A percentile compares a stretch with the other conserved stretches of the same genome.
Evolutionary conservation across 2,888 invertebrate species (phyloP).

Genomic region (Athalia circularis): DNA sequence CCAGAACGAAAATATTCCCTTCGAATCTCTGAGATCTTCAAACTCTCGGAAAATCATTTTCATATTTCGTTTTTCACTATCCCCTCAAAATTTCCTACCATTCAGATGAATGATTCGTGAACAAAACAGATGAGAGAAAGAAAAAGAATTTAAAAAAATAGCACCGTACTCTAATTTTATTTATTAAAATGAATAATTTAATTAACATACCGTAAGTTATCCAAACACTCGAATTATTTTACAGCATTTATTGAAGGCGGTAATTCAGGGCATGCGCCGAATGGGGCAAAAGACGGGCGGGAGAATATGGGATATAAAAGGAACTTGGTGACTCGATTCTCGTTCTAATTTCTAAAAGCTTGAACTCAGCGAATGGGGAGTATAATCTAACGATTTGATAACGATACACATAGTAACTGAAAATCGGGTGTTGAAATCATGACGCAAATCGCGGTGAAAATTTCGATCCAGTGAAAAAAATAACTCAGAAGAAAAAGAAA

Average conservation of each 20-base stretch:
- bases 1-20: too few relatives aligned
- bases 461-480: neutral
- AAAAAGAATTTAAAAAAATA: neutral
- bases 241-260: neutral
- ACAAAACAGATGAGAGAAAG: neutral
- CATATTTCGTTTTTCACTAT: too few relatives aligned
- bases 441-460: neutral
- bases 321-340: conserved; percentile 5
- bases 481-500: neutral
- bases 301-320: conserved; percentile 33
- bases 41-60: too few relatives aligned
- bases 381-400: neutral
- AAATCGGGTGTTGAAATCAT: neutral
- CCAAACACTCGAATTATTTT: neutral
- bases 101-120: too few relatives aligned
- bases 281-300: neutral
- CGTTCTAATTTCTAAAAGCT: conserved; percentile 14
- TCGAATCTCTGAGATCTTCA: too few relatives aligned
- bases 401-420: neutral
- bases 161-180: neutral
- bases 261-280: conserved; percentile 10
- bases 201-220: neutral
- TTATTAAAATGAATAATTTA: neutral
- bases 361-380: neutral
- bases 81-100: too few relatives aligned